These are phyloP conservation scores for Ptychochromis oligacanthus DNA, from an alignment of 2,113 vertebrate genomes.

Conservation along the genomic window DNA sequence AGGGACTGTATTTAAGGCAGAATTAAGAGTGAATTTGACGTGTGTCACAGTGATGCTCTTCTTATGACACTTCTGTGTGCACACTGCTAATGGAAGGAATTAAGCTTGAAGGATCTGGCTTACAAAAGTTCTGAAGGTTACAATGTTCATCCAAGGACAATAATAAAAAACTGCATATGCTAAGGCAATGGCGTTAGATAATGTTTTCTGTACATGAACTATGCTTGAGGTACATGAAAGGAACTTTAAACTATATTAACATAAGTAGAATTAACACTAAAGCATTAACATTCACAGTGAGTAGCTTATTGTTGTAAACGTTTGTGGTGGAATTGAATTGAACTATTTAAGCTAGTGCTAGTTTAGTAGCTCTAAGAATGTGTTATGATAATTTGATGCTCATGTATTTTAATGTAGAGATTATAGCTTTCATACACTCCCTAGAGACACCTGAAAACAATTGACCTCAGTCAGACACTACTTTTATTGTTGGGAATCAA, in stretches of 20 bases:
- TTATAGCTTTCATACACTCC: background rate
- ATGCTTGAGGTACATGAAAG: background rate
- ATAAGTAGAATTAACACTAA: background rate
- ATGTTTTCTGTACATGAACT: background rate
- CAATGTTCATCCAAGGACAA: background rate
- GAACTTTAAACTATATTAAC: background rate
- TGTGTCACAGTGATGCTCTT: slow-evolving; percentile 7
- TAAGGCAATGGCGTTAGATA: background rate
- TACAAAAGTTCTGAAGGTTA: background rate
- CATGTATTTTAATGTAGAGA: background rate
- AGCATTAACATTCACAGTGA: background rate
- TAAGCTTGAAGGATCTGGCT: background rate
- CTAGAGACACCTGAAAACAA: background rate
- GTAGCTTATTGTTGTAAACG: background rate
- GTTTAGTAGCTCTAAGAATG: background rate
- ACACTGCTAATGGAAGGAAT: background rate
- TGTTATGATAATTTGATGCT: background rate
- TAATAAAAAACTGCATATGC: rapidly evolving
- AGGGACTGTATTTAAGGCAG: slow-evolving; percentile 14
- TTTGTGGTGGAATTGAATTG: background rate
- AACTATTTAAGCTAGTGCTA: background rate
- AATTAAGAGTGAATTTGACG: slow-evolving; percentile 28
- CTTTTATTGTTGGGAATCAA: background rate
- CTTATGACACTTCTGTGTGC: background rate
- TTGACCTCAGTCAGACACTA: background rate